Evolutionary conservation across 2,888 invertebrate species (phyloP), one percentile per base, ranked within the genome.

Genomic region (Temnothorax unifasciatus): DNA sequence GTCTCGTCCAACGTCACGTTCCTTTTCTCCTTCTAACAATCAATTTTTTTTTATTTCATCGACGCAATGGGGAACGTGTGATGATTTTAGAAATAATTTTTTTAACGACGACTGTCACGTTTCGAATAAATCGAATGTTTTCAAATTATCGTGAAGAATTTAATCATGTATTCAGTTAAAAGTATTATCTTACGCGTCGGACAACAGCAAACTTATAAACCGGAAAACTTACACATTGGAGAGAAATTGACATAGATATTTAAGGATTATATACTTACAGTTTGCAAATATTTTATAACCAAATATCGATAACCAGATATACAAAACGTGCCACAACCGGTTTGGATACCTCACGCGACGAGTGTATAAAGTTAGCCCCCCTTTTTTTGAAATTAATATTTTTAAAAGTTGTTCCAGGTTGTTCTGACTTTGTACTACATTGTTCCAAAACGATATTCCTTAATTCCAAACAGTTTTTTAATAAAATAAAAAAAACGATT

Each of bases 1-100:
- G 86, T 83, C 87, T 84, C 87, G 44, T 85, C 83, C 83, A 79
- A 68, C 64, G 50, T 75, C 66, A 79, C 85, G 81, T 86, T 84
- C 81, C 84, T 90, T 86, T 64, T 85, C 76, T 50, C 84, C 85
- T 83, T 79, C 59, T 41, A 54, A 21, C 64, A 75, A 76, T 76
- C 54, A 38, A 54, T 66, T 34, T 59, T 66, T 75, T 77, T 47
- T 38, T 68, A 47, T 47, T 68, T 15, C 41, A 13, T 41, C 29
- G 66, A 50, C 52, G 44, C 52, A 41, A 83, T 74, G 50, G 83
- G 75, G 76, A 86, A 73, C 68, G 64, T 71, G 52, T 71, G 52
- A 83, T 69, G 52, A 41, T 75, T 73, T 63, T 59, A 11, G 13
- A 82, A 59, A 57, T 29, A 59, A 59, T 21, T 61, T 71, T 50